Conservation (phyloP, 1,140 invertebrate genomes). For the Charaxes varanes region DNA sequence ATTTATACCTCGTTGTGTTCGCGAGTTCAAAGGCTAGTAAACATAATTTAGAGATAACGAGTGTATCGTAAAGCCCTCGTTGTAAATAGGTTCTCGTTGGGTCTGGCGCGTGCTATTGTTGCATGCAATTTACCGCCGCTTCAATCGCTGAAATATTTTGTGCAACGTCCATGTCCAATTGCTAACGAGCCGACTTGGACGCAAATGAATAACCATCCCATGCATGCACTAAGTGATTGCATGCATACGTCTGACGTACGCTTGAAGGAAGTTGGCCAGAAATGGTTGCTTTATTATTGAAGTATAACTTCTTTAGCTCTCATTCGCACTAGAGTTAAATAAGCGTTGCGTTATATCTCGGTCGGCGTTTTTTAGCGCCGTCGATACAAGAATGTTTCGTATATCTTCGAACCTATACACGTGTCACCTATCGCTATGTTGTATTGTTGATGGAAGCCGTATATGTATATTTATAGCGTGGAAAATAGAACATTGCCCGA, state of each 20-base stretch:
- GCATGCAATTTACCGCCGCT: slow-evolving; percentile 67
- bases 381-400: too few species aligned
- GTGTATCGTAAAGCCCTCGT: slow-evolving; percentile 62
- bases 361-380: too few species aligned
- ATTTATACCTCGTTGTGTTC: slow-evolving; percentile 11
- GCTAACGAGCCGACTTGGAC: slow-evolving; percentile 70
- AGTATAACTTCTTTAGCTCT: too few species aligned
- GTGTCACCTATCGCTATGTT: too few species aligned
- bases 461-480: too few species aligned
- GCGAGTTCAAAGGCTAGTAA: slow-evolving; percentile 27
- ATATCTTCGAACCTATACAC: too few species aligned
- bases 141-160: slow-evolving; percentile 73
- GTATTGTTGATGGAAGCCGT: too few species aligned
- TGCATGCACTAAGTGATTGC: slow-evolving; percentile 52
- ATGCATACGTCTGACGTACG: slow-evolving; percentile 21
- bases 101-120: slow-evolving; percentile 53
- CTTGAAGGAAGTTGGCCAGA: slow-evolving; percentile 9
- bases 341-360: too few species aligned
- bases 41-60: slow-evolving; percentile 64
- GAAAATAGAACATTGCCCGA: too few species aligned
- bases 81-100: slow-evolving; percentile 50
- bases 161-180: slow-evolving; percentile 71
- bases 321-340: too few species aligned
- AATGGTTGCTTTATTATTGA: too few species aligned
- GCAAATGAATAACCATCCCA: slow-evolving; percentile 69